Conservation (phyloP, 2,888 invertebrate species). For the Hydroisotoma schaefferi region DNA sequence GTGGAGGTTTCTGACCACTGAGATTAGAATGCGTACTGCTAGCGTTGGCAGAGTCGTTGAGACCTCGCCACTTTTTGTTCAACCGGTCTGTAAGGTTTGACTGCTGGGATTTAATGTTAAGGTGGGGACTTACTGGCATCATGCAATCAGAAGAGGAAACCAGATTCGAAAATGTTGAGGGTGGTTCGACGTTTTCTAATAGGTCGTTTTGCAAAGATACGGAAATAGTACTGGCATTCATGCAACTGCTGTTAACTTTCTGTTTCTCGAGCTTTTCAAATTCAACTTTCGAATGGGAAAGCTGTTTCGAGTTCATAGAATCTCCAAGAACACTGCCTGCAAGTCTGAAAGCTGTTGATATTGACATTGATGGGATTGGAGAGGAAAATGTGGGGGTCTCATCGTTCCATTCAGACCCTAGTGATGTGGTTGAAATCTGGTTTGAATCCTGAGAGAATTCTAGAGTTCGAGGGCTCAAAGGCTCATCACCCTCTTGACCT, state of each 20-base stretch:
- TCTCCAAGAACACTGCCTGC: constrained; percentile 24
- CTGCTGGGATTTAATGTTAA: constrained; percentile 19
- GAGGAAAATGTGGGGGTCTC: constrained; percentile 45
- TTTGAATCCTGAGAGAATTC: constrained; percentile 25
- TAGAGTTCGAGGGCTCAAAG: too few relatives aligned
- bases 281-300: neutral
- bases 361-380: constrained; percentile 43
- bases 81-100: constrained; percentile 28
- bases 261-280: neutral
- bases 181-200: constrained; percentile 38
- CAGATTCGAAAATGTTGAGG: constrained; percentile 36
- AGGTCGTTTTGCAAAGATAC: constrained; percentile 22
- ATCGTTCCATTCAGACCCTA: constrained; percentile 46
- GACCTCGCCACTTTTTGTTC: constrained; percentile 27
- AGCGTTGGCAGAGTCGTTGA: constrained; percentile 24
- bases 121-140: constrained; percentile 18
- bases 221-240: constrained; percentile 31
- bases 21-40: constrained; percentile 37
- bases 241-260: constrained; percentile 3
- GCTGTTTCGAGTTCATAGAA: constrained; percentile 20
- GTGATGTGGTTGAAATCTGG: constrained; percentile 37
- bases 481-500: too few relatives aligned
- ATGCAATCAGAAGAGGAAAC: constrained; percentile 35
- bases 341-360: constrained; percentile 36
- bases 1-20: constrained; percentile 40